Evolutionary conservation across 1,140 invertebrate species (phyloP), one percentile per base, ranked within the genome.

Genomic region (Macrocentrus cingulum): DNA sequence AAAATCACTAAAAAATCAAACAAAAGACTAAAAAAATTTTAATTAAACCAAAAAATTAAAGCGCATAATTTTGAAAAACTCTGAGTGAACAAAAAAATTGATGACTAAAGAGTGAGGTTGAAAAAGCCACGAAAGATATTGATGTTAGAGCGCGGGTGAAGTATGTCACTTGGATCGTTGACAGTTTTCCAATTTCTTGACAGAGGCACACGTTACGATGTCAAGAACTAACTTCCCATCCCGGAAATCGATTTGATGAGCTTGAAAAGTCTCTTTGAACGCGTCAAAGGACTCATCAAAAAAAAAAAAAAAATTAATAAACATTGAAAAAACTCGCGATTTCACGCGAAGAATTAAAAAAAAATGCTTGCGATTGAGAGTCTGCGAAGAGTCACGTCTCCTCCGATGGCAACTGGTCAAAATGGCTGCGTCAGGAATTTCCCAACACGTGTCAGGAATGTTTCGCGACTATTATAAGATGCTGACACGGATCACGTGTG

Each of bases 131-230:
- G 25, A 29, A 39, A 34, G 6, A 34, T 34, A 34, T 34, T 7
- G 36, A 39, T 39, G 15, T 39, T 42, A 22, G 32, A 20, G 7
- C 8, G n/a, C 22, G 44, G 54, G 13, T 32, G 22, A 63, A 57
- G 63, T 62, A 63, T 49, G 62, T 66, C 66, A 60, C 66, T 68
- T 70, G 68, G 60, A 59, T 56, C 34, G 49, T 32, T 68, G 67
- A 71, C 69, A 72, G 64, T 65, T 72, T 69, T 70, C 66, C 70
- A 63, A 66, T 72, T 65, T 66, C 64, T 57, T 49, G 13, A 16
- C n/a, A 18, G 36, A 3, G 7, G 25, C n/a, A 8, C 8, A 15
- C 1, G 29, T 49, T 49, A 23, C 15, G 46, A 48, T 57, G 55
- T 57, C 46, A 42, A 57, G 46, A 57, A 50, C n/a, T n/a, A n/a